phyloP scores from a whole-genome alignment of 2,888 invertebrate genomes.

The Drosophila affinis region DNA sequence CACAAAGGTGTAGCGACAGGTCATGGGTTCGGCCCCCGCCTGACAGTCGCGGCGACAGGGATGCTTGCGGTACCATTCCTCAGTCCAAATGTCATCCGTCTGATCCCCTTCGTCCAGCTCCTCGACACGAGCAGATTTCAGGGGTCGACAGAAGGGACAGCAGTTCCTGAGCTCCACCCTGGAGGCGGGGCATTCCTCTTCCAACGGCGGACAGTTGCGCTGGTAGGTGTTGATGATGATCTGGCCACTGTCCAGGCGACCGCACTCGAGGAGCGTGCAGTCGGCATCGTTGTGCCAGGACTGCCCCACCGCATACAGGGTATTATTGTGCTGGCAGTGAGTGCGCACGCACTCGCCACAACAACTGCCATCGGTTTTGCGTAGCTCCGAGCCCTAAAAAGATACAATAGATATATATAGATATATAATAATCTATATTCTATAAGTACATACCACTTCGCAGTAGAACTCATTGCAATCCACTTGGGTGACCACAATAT shows the following conservation, averaged over 20 bases:
- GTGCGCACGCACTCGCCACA: slow-evolving; percentile 82
- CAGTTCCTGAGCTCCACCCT: slow-evolving; percentile 78
- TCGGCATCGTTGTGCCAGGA: slow-evolving; percentile 82
- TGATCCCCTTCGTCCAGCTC: slow-evolving; percentile 24
- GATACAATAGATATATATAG: not conserved
- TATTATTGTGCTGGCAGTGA: slow-evolving; percentile 80
- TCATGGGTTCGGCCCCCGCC: slow-evolving; percentile 85
- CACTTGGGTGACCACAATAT: slow-evolving; percentile 67
- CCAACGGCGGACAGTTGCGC: slow-evolving; percentile 79
- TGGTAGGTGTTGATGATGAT: slow-evolving; percentile 80
- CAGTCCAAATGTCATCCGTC: slow-evolving; percentile 71
- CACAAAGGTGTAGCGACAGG: slow-evolving; percentile 87
- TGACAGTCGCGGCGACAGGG: slow-evolving; percentile 87
- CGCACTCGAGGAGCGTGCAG: slow-evolving; percentile 82
- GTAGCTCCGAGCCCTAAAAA: slow-evolving; percentile 79
- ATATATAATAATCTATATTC: not conserved
- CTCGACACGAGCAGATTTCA: slow-evolving; percentile 42
- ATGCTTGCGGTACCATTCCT: slow-evolving; percentile 81
- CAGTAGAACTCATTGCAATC: slow-evolving; percentile 82
- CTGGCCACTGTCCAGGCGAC: slow-evolving; percentile 62
- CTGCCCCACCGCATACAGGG: slow-evolving; percentile 78
- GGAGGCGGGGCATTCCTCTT: slow-evolving; percentile 73
- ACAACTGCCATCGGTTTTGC: slow-evolving; percentile 72
- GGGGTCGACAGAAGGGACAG: slow-evolving; percentile 76
- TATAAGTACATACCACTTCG: slow-evolving; percentile 74